Percentiles rank a stretch among this genome's conserved stretches.
Evolutionary conservation across 2,797 vertebrate genomes (phyloP).

Genomic region (Eulemur albifrons): DNA sequence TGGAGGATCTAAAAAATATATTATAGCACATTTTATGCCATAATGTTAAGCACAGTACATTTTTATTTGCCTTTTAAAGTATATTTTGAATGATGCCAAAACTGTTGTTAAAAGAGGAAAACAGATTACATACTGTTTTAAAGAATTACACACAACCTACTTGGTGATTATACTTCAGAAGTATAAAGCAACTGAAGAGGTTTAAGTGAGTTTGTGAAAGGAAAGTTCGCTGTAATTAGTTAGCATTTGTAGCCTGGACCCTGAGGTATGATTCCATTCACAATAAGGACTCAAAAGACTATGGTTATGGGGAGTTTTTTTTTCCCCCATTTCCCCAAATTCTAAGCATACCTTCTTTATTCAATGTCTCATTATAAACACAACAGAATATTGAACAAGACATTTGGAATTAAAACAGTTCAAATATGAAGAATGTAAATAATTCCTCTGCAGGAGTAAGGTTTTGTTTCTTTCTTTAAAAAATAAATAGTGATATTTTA

Average conservation of each 20-base stretch:
- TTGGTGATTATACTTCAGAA: conserved; percentile 59
- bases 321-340: not conserved
- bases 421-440: conserved; percentile 53
- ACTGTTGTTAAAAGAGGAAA: conserved; percentile 61
- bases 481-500: conserved; percentile 24
- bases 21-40: conserved; percentile 54
- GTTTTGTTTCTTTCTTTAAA: conserved; percentile 26
- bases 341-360: conserved; percentile 10
- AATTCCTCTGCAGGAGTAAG: not conserved
- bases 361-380: not conserved
- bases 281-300: conserved; percentile 57
- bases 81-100: conserved; percentile 60
- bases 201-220: conserved; percentile 70
- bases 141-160: conserved; percentile 60
- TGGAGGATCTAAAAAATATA: conserved; percentile 68
- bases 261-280: conserved; percentile 50
- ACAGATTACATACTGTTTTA: conserved; percentile 52
- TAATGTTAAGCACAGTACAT: conserved; percentile 29
- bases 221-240: conserved; percentile 66
- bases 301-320: not conserved
- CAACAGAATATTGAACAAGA: conserved; percentile 32
- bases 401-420: conserved; percentile 41
- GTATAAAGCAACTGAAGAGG: conserved; percentile 49
- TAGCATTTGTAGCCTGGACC: conserved; percentile 55
- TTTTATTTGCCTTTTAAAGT: conserved; percentile 59